These are phyloP conservation scores for Xiphorhynchus elegans DNA, from an alignment of 2,113 vertebrate species.

Conservation along the genomic window DNA sequence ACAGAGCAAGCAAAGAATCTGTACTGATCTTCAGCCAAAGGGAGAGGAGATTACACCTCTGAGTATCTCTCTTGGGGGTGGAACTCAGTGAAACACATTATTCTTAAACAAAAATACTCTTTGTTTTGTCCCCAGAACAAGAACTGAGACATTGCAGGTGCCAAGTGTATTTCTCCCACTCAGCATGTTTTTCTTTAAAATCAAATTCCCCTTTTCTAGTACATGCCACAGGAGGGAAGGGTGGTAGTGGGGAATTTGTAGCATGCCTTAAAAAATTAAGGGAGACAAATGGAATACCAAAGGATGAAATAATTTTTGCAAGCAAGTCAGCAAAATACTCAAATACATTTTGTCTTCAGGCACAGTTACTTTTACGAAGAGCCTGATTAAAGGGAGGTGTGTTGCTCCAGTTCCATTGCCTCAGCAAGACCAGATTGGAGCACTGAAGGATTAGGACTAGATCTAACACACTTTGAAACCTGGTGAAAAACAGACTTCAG, in stretches of 20 bases:
- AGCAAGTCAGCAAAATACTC: not conserved
- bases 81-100: not conserved
- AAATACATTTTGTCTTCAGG: not conserved
- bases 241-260: not conserved
- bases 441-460: not conserved
- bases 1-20: not conserved
- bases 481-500: not conserved
- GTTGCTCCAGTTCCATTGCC: not conserved
- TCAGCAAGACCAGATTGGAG: rapidly evolving
- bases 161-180: not conserved
- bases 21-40: not conserved
- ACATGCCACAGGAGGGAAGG: not conserved
- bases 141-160: not conserved
- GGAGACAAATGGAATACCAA: not conserved
- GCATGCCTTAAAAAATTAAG: not conserved
- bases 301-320: not conserved
- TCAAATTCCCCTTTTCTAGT: not conserved
- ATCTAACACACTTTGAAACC: not conserved
- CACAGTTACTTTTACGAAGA: not conserved
- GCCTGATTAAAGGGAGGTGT: not conserved
- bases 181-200: not conserved
- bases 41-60: not conserved
- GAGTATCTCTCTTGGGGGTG: not conserved
- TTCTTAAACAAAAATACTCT: not conserved
- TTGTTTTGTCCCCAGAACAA: not conserved